A percentile compares a stretch with the other conserved stretches of the same genome.
Evolutionary conservation across 2,888 invertebrate species (phyloP).

Genomic region (Oscheius sp.): DNA sequence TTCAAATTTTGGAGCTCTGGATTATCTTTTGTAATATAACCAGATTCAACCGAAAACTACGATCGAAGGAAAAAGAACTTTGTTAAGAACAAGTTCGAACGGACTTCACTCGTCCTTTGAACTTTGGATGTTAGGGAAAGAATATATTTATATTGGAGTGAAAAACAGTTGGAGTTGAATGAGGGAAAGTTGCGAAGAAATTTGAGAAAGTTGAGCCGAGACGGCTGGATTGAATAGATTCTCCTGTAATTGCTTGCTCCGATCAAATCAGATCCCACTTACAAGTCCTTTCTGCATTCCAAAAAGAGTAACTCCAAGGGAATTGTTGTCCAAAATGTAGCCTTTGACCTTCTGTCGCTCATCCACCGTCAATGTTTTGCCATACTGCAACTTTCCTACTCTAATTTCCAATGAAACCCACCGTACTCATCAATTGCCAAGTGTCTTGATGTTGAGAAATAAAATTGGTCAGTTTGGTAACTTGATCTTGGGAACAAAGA

Average conservation of each 20-base stretch:
- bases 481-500: constrained; percentile 5
- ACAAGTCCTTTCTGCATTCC: constrained; percentile 16
- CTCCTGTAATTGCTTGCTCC: background rate
- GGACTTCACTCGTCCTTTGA: no score
- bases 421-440: constrained; percentile 5
- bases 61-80: no score
- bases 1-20: no score
- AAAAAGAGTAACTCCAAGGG: constrained; percentile 1
- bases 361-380: background rate
- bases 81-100: no score
- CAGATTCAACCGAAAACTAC: no score
- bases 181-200: constrained; percentile 8
- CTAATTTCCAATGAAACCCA: background rate
- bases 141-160: constrained; percentile 2
- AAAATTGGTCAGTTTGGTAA: background rate
- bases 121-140: background rate
- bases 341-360: constrained; percentile 11
- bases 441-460: background rate
- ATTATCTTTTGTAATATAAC: no score
- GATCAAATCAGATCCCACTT: background rate
- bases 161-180: constrained; percentile 8
- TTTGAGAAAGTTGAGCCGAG: constrained; percentile 13
- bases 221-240: constrained; percentile 11
- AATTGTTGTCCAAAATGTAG: constrained; percentile 5
- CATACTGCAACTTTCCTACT: background rate